These are phyloP conservation scores for Hybos culiciformis DNA, from an alignment of 2,888 invertebrate genomes.

Conservation along the genomic window DNA sequence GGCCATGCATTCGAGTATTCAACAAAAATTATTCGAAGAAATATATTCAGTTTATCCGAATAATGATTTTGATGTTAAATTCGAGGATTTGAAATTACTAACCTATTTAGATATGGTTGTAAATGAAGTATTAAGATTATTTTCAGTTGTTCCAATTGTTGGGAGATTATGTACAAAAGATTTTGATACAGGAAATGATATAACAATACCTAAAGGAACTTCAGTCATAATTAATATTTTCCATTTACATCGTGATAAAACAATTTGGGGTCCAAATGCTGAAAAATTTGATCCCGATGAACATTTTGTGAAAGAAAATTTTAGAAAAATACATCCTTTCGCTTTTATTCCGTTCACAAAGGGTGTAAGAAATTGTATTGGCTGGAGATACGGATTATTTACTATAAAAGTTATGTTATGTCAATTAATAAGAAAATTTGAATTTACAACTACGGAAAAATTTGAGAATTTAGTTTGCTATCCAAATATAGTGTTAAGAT, in stretches of 20 bases:
- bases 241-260: conserved; percentile 1
- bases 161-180: background rate
- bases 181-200: background rate
- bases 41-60: conserved; percentile 12
- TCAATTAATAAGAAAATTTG: background rate
- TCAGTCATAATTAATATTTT: background rate
- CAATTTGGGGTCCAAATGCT: conserved; percentile 1
- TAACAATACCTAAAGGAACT: background rate
- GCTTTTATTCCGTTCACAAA: conserved; percentile 2
- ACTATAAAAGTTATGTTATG: background rate
- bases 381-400: background rate
- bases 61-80: conserved; percentile 9
- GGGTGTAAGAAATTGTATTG: background rate
- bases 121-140: background rate
- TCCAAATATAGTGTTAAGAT: too few species aligned
- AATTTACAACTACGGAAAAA: conserved; percentile 1
- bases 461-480: background rate
- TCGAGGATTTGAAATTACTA: conserved; percentile 9
- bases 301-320: background rate
- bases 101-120: conserved; percentile 1
- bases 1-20: conserved; percentile 21
- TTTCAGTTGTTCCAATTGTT: background rate
- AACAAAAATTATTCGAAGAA: conserved; percentile 19
- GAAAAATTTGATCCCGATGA: conserved; percentile 1
- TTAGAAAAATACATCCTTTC: background rate